phyloP scores from a whole-genome alignment of 2,888 invertebrate genomes.

The Phaonia tiefii region DNA sequence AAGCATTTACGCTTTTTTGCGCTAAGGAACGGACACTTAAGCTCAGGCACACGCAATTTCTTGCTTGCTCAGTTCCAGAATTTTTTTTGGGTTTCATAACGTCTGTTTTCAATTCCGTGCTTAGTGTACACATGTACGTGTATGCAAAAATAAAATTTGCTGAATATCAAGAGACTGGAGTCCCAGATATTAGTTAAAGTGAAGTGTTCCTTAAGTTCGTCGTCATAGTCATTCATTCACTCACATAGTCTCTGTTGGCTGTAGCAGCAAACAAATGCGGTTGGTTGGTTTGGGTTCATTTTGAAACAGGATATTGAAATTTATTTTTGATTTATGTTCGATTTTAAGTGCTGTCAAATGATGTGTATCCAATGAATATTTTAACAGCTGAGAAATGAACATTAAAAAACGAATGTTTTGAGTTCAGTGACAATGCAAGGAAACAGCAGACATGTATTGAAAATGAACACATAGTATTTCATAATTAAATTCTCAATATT shows the following conservation, averaged over 20 bases:
- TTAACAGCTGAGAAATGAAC: conserved; percentile 1
- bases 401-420: background rate
- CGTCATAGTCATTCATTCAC: background rate
- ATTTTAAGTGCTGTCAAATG: conserved; percentile 63
- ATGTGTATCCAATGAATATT: conserved; percentile 19
- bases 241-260: background rate
- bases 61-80: conserved; percentile 15
- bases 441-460: background rate
- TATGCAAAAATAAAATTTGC: conserved; percentile 52
- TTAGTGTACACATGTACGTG: conserved; percentile 42
- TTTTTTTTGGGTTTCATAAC: conserved; percentile 12
- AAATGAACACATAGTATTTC: conserved; percentile 12
- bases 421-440: background rate
- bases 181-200: conserved; percentile 50
- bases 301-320: conserved; percentile 64
- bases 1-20: conserved; percentile 17
- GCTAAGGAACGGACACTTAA: conserved; percentile 3
- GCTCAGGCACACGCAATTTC: conserved; percentile 56
- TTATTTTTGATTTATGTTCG: conserved; percentile 63
- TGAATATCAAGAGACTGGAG: conserved; percentile 33
- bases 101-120: conserved; percentile 24
- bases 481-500: conserved; percentile 13
- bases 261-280: background rate
- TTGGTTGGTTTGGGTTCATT: conserved; percentile 6
- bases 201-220: conserved; percentile 21